Conservation (phyloP, 2,113 vertebrate genomes). For the Malurus elegans region DNA sequence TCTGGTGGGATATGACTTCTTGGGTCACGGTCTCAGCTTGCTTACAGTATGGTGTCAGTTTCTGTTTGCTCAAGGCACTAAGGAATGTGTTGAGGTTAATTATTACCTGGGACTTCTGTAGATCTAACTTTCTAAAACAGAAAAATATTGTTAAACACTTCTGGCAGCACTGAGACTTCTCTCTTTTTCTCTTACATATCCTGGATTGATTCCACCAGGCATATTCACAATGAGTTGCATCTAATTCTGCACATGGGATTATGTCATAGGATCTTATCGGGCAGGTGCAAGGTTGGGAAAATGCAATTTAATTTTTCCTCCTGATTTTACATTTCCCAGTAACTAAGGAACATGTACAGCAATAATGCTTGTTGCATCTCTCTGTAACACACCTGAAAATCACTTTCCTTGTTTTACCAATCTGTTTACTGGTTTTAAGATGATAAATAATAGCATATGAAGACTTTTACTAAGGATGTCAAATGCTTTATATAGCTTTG, state of each 20-base stretch:
- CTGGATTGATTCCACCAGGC: neutral
- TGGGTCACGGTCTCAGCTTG: neutral
- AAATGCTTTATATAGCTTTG: constrained; percentile 24
- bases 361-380: neutral
- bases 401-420: neutral
- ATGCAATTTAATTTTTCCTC: neutral
- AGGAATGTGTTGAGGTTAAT: constrained; percentile 21
- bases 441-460: constrained; percentile 11
- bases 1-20: neutral
- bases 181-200: neutral
- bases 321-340: neutral
- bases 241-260: neutral
- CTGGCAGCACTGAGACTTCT: neutral
- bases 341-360: neutral
- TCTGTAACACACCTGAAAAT: neutral
- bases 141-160: neutral
- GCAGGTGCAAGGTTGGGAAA: neutral
- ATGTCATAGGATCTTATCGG: neutral
- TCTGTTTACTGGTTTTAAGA: constrained; percentile 2
- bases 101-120: neutral
- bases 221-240: neutral
- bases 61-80: constrained; percentile 1
- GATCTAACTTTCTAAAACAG: neutral
- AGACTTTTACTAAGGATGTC: neutral
- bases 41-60: neutral